A percentile compares a stretch with the other conserved stretches of the same genome.
These are phyloP conservation scores for Amblyjoppa proteus DNA, from an alignment of 2,888 invertebrate species.

Conservation along the genomic window DNA sequence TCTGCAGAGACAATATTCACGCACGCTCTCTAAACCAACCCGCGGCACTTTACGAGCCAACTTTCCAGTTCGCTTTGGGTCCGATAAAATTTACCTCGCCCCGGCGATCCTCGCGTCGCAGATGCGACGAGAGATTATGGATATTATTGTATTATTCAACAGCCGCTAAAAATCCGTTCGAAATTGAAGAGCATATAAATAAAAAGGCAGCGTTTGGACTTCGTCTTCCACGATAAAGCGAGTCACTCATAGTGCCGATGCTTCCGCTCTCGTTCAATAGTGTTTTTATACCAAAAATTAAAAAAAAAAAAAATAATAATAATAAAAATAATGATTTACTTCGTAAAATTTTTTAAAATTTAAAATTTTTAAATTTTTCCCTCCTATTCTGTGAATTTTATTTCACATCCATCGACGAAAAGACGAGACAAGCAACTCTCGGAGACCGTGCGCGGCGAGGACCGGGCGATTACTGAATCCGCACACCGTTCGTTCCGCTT, in stretches of 20 bases:
- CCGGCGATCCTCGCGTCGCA: neutral
- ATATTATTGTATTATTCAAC: too few species aligned
- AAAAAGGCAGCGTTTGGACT: neutral
- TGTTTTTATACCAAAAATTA: too few species aligned
- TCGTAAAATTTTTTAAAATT: neutral
- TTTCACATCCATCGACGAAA: constrained; percentile 35
- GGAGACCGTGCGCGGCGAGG: constrained; percentile 82
- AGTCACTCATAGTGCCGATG: neutral
- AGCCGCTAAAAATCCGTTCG: neutral
- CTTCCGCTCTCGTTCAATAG: too few species aligned
- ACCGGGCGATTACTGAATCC: constrained; percentile 84
- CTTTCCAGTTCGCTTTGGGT: neutral
- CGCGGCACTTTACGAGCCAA: neutral
- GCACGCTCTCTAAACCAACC: neutral
- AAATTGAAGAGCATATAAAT: neutral
- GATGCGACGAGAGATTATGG: too few species aligned
- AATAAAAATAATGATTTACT: neutral
- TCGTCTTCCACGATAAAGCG: neutral
- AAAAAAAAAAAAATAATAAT: too few species aligned
- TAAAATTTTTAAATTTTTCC: neutral
- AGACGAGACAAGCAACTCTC: constrained; percentile 68
- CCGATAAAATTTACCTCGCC: neutral
- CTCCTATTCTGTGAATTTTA: neutral
- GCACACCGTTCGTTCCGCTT: constrained; percentile 61
- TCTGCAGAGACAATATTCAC: constrained; percentile 2